A percentile compares a stretch with the other conserved stretches of the same genome.
phyloP scores from a whole-genome alignment of 2,113 vertebrate species.

The Rattus rattus region DNA sequence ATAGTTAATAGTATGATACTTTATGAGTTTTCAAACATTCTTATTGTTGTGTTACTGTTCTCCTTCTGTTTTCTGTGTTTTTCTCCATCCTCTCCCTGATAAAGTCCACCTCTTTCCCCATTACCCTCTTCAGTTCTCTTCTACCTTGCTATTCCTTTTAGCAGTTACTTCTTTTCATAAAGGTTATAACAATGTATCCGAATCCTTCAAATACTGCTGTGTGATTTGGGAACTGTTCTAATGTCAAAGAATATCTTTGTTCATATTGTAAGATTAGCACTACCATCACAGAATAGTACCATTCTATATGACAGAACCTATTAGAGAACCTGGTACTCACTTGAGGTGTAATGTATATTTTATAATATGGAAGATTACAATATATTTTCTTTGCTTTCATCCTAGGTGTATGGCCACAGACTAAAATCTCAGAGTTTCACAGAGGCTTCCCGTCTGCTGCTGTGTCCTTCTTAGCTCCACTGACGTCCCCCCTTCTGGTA shows the following conservation, averaged over 20 bases:
- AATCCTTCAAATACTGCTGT: background rate
- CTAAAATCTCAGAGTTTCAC: background rate
- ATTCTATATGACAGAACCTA: background rate
- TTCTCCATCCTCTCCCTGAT: background rate
- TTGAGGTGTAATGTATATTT: background rate
- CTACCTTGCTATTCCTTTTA: background rate
- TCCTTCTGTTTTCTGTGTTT: background rate
- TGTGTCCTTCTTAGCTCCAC: background rate
- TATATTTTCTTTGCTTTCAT: conserved; percentile 28
- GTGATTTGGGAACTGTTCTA: background rate
- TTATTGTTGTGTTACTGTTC: background rate
- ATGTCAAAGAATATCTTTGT: background rate
- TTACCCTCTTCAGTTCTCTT: background rate
- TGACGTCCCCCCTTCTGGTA: background rate
- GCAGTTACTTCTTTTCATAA: background rate
- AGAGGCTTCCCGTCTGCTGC: background rate
- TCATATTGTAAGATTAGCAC: conserved; percentile 2
- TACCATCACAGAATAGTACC: background rate
- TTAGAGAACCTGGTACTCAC: background rate
- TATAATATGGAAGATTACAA: background rate
- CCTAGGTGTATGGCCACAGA: background rate
- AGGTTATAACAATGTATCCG: background rate
- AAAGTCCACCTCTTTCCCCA: background rate
- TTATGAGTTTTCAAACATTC: background rate
- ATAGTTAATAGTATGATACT: background rate